Percentiles rank a stretch among this genome's conserved stretches.
These are phyloP conservation scores for Brachionus manjavacas DNA, from an alignment of 1,140 invertebrate species.

Conservation along the genomic window DNA sequence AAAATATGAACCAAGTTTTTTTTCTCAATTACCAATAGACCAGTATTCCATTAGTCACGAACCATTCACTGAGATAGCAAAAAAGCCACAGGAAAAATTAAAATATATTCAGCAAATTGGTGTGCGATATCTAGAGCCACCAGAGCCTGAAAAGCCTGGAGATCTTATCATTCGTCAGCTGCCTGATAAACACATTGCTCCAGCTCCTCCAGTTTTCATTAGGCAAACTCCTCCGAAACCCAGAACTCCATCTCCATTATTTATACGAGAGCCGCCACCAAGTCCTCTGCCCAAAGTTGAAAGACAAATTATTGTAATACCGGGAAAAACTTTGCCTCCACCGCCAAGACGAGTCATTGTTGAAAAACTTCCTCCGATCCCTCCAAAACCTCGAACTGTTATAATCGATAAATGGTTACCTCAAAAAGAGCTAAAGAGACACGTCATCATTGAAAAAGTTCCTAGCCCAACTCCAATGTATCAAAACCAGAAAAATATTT, in stretches of 20 bases:
- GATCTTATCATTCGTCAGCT: slow-evolving; percentile 17
- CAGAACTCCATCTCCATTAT: background rate
- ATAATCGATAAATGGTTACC: slow-evolving; percentile 43
- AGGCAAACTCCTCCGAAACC: slow-evolving; percentile 2
- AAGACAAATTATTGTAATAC: background rate
- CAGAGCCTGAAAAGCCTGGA: background rate
- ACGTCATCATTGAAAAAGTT: slow-evolving; percentile 10
- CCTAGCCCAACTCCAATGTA: no score
- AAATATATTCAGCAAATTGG: background rate
- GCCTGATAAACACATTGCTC: background rate
- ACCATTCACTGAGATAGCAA: background rate
- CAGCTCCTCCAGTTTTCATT: background rate
- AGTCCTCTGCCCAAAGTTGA: background rate
- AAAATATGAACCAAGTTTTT: background rate
- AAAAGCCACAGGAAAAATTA: background rate
- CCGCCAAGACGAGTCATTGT: slow-evolving; percentile 36
- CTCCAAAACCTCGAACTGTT: slow-evolving; percentile 9
- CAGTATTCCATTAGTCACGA: background rate
- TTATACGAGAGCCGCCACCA: background rate
- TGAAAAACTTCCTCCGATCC: background rate
- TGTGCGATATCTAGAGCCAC: slow-evolving; percentile 15
- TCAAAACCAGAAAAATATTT: background rate
- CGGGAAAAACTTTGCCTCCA: background rate
- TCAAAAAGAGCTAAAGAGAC: slow-evolving; percentile 2
- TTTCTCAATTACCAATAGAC: background rate